These are phyloP conservation scores for Batillaria attramentaria DNA, from an alignment of 1,140 invertebrate species.

Conservation along the genomic window DNA sequence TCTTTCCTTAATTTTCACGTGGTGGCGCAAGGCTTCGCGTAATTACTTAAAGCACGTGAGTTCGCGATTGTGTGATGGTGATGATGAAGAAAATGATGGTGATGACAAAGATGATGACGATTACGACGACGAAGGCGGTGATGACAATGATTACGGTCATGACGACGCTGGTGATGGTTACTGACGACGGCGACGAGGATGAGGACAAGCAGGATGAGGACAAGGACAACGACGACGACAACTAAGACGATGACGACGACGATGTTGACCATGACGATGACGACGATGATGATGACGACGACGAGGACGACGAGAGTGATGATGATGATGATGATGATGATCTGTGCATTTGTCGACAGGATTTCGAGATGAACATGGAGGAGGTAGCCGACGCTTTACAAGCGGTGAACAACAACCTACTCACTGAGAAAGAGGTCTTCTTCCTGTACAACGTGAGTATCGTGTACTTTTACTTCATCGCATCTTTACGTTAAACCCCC, in stretches of 20 bases:
- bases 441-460: slow-evolving; percentile 66
- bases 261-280: background rate
- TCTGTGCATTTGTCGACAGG: slow-evolving; percentile 50
- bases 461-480: background rate
- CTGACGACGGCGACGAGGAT: background rate
- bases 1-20: no score
- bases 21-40: no score
- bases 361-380: slow-evolving; percentile 68
- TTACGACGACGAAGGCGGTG: background rate
- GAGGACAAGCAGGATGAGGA: background rate
- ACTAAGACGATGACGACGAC: background rate
- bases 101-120: background rate
- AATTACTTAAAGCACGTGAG: no score
- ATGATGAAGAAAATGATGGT: background rate
- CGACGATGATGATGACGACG: background rate
- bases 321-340: slow-evolving; percentile 3
- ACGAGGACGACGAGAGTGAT: background rate
- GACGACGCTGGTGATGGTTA: background rate
- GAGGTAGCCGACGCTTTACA: slow-evolving; percentile 66
- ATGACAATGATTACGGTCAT: background rate
- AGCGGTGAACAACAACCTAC: slow-evolving; percentile 65
- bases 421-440: slow-evolving; percentile 66
- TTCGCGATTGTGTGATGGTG: no score
- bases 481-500: no score
- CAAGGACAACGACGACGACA: background rate